A percentile compares a stretch with the other conserved stretches of the same genome.
These are phyloP conservation scores for Metaphire vulgaris DNA, from an alignment of 1,140 invertebrate species.

Conservation along the genomic window DNA sequence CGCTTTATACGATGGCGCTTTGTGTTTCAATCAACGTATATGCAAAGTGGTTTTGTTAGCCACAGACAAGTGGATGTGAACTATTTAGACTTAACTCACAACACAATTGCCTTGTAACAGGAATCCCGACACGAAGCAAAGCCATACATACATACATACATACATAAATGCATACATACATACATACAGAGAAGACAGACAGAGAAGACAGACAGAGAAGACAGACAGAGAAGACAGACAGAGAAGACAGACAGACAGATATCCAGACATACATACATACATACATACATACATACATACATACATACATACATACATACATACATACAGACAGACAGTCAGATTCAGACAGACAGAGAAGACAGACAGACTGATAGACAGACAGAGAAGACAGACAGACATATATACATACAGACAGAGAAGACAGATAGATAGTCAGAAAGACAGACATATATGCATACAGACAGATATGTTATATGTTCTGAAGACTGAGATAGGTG, in stretches of 20 bases:
- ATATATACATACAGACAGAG: neutral
- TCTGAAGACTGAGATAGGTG: neutral
- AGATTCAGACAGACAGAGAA: neutral
- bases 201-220: too few species aligned
- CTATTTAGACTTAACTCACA: too few species aligned
- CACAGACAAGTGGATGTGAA: too few species aligned
- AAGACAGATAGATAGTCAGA: neutral
- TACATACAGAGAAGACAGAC: too few species aligned
- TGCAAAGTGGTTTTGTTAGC: too few species aligned
- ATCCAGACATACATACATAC: conserved; percentile 4
- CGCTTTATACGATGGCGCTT: too few species aligned
- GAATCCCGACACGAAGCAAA: too few species aligned
- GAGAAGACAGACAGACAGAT: conserved; percentile 15
- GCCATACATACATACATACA: too few species aligned
- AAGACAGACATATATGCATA: neutral
- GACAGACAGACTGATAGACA: neutral
- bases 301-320: conserved; percentile 1
- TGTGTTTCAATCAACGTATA: too few species aligned
- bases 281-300: conserved; percentile 5
- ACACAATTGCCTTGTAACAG: too few species aligned
- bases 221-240: conserved; percentile 1
- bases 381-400: neutral
- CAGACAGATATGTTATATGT: neutral
- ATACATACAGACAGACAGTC: conserved; percentile 7
- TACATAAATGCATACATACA: too few species aligned